Percentiles rank a stretch among this genome's conserved stretches.
Evolutionary conservation across 2,113 vertebrate species (phyloP).

Genomic region (Nesospiza acunhae): DNA sequence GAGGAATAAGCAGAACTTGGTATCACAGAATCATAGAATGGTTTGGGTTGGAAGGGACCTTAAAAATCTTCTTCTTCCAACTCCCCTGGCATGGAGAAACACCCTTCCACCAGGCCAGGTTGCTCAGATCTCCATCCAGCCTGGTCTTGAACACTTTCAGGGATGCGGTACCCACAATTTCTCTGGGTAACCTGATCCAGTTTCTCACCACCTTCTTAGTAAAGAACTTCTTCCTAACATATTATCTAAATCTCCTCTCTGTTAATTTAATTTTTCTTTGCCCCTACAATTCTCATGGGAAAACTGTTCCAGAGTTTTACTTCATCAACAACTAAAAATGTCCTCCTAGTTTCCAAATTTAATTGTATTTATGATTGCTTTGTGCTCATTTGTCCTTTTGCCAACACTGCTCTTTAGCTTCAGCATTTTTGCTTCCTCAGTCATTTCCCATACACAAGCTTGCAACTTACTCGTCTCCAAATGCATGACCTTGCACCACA

Average conservation of each 20-base stretch:
- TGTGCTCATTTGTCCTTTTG: constrained; percentile 27
- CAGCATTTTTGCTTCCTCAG: constrained; percentile 35
- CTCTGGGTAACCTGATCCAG: background rate
- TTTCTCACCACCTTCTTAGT: background rate
- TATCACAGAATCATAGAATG: background rate
- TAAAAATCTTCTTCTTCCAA: background rate
- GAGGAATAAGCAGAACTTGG: background rate
- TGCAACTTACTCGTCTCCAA: constrained; percentile 5
- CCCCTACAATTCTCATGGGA: background rate
- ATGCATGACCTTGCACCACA: background rate
- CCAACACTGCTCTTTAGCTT: constrained; percentile 22
- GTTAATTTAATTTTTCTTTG: background rate
- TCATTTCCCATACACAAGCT: constrained; percentile 27
- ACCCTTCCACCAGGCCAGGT: background rate
- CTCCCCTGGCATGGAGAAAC: background rate
- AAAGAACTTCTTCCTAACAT: background rate
- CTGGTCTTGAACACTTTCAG: background rate
- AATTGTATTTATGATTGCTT: constrained; percentile 19
- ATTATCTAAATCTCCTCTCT: background rate
- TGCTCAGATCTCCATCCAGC: background rate
- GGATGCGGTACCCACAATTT: background rate
- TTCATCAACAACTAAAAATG: background rate
- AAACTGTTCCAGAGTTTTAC: background rate
- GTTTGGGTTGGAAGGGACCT: background rate
- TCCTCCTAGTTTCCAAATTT: background rate